phyloP scores from a whole-genome alignment of 2,888 invertebrate genomes.

The Hipparchia semele region DNA sequence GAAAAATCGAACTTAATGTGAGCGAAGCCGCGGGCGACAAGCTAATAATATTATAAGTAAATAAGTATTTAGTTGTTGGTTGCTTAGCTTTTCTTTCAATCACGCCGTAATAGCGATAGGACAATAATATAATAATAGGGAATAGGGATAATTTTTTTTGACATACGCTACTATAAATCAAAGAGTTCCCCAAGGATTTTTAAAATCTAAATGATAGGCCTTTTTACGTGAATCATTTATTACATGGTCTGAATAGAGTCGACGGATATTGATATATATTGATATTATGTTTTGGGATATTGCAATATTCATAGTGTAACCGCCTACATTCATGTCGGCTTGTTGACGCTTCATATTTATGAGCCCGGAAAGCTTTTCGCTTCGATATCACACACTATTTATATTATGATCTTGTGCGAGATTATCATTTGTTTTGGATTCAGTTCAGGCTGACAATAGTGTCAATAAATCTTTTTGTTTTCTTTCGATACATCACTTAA shows the following conservation, averaged over 20 bases:
- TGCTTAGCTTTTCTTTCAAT: too few species aligned
- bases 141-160: too few species aligned
- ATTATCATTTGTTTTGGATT: not conserved
- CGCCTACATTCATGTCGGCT: constrained; percentile 40
- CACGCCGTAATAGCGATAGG: too few species aligned
- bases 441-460: not conserved
- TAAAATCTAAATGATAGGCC: too few species aligned
- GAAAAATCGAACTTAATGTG: too few species aligned
- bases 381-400: constrained; percentile 26
- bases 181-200: too few species aligned
- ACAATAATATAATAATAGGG: too few species aligned
- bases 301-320: constrained; percentile 27
- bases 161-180: too few species aligned
- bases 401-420: not conserved
- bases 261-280: constrained; percentile 20
- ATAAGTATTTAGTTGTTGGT: too few species aligned
- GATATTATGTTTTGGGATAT: constrained; percentile 22
- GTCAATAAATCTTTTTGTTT: not conserved
- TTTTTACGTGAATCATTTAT: not conserved
- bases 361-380: constrained; percentile 32
- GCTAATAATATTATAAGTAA: too few species aligned
- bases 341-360: constrained; percentile 33
- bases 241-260: not conserved
- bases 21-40: too few species aligned
- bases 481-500: not conserved